Evolutionary conservation across 2,797 vertebrate genomes (phyloP).

Genomic region (Setipinna tenuifilis): DNA sequence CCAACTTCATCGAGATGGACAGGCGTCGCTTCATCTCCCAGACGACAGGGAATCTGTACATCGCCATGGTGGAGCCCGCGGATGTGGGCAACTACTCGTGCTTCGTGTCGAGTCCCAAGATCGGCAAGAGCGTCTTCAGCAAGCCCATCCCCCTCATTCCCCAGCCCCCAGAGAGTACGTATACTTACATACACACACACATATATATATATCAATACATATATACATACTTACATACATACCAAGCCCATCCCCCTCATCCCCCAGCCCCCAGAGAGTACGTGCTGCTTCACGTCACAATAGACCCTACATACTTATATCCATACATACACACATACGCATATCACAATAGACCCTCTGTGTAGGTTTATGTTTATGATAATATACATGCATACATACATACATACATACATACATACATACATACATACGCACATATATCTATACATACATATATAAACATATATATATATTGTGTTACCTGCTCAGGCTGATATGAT

Average conservation of each 20-base stretch:
- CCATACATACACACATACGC: no score
- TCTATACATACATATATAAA: no score
- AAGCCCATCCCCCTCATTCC: conserved; percentile 93
- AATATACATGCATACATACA: no score
- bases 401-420: no score
- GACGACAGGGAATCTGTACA: conserved; percentile 94
- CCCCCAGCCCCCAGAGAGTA: conserved; percentile 82
- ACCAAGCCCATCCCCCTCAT: conserved; percentile 93
- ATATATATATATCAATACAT: not conserved
- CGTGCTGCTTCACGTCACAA: conserved; percentile 52
- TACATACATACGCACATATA: no score
- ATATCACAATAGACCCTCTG: no score
- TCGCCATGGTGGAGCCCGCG: conserved; percentile 91
- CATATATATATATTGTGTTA: no score
- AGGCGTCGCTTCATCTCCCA: conserved; percentile 93
- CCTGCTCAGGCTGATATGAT: no score
- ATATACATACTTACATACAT: conserved; percentile 77
- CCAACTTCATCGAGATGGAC: conserved; percentile 90
- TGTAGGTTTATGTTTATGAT: no score
- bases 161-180: conserved; percentile 81
- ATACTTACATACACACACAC: no score
- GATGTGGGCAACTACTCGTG: conserved; percentile 98
- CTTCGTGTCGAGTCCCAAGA: conserved; percentile 91
- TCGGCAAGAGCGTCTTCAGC: conserved; percentile 96
- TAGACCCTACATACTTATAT: no score